Percentiles rank a stretch among this genome's conserved stretches.
phyloP scores from a whole-genome alignment of 2,113 vertebrate species.

The Glaucidium brasilianum region DNA sequence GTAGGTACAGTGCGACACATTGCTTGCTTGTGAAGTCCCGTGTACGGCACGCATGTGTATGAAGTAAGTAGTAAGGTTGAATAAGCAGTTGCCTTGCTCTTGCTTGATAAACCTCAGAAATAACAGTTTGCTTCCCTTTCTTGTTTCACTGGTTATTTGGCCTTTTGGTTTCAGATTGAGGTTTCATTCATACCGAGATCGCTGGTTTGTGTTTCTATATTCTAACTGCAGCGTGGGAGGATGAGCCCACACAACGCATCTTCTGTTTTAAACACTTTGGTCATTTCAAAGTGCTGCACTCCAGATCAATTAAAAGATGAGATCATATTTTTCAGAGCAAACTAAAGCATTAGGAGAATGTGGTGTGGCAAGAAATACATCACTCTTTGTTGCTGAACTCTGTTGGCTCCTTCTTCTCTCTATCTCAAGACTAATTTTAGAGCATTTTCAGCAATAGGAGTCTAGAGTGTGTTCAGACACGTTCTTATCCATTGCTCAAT shows the following conservation, averaged over 20 bases:
- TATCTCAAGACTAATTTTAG: background rate
- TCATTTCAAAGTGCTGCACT: background rate
- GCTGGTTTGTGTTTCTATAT: background rate
- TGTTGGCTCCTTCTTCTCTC: background rate
- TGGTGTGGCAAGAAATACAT: constrained; percentile 1
- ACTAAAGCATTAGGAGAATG: constrained; percentile 26
- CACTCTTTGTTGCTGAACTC: background rate
- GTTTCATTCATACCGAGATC: constrained; percentile 6
- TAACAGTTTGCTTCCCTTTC: background rate
- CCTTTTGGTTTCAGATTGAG: constrained; percentile 27
- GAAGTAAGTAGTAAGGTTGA: background rate
- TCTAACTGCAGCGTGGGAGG: background rate
- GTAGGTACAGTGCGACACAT: no score
- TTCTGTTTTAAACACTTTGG: constrained; percentile 10
- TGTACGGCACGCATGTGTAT: background rate
- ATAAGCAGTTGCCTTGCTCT: background rate
- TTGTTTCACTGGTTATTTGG: background rate
- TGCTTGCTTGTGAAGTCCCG: background rate
- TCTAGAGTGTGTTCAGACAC: background rate
- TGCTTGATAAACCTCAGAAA: constrained; percentile 10
- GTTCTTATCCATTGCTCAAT: background rate
- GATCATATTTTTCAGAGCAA: constrained; percentile 42
- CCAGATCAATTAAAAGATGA: constrained; percentile 40
- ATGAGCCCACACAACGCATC: constrained; percentile 12
- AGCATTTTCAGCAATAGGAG: background rate